Percentiles rank a stretch among this genome's conserved stretches.
phyloP scores from a whole-genome alignment of 2,797 vertebrate genomes.

The Fratercula arctica region DNA sequence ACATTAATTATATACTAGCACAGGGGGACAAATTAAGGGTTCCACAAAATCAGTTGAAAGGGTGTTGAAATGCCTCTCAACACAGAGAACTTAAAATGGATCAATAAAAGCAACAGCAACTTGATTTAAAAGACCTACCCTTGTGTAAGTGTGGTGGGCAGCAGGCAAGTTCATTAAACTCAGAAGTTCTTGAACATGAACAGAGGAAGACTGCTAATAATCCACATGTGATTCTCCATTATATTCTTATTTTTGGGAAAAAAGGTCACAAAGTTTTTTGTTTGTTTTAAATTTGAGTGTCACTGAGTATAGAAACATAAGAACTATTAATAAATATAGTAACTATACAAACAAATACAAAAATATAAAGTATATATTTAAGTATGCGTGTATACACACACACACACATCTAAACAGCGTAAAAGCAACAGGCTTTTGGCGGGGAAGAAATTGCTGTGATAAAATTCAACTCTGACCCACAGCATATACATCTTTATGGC shows the following conservation, averaged over 20 bases:
- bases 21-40: neutral
- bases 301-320: neutral
- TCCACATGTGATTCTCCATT: neutral
- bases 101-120: neutral
- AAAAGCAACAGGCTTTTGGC: neutral
- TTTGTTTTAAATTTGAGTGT: neutral
- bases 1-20: neutral
- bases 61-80: neutral
- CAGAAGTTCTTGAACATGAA: neutral
- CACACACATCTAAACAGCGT: fast-evolving
- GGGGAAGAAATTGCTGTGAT: neutral
- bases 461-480: neutral
- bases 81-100: neutral
- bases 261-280: neutral
- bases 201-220: neutral
- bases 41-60: neutral
- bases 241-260: fast-evolving
- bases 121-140: neutral
- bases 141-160: neutral
- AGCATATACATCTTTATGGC: neutral
- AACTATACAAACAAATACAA: neutral
- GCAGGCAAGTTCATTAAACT: neutral
- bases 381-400: neutral
- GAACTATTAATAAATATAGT: neutral
- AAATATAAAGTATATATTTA: neutral